Conservation (phyloP, 2,113 vertebrate genomes). For the Chloropsis hardwickii region DNA sequence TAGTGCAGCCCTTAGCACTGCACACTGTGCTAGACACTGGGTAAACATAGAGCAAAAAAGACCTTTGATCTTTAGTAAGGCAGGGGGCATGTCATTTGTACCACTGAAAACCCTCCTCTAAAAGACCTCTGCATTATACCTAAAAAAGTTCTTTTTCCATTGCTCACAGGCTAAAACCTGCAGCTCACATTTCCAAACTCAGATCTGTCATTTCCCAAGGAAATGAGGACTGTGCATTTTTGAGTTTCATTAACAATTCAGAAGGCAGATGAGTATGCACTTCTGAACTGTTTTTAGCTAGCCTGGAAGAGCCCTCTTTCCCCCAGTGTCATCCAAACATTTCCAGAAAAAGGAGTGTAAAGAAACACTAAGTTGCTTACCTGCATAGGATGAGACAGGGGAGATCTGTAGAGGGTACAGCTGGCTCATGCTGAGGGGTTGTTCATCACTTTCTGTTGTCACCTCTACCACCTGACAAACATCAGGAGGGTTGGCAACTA, state of each 20-base stretch:
- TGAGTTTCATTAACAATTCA: neutral
- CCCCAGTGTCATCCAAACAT: neutral
- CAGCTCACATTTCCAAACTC: neutral
- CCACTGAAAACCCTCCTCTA: neutral
- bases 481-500: conserved; percentile 89
- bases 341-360: neutral
- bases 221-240: neutral
- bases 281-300: neutral
- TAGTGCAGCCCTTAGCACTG: neutral
- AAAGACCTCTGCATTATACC: neutral
- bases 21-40: neutral
- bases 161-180: neutral
- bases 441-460: conserved; percentile 94
- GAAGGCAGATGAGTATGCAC: neutral
- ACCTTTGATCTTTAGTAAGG: neutral
- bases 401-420: conserved; percentile 96
- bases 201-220: neutral
- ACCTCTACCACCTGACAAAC: conserved; percentile 98
- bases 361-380: conserved; percentile 69
- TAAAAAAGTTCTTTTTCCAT: neutral
- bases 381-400: conserved; percentile 90
- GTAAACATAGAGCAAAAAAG: neutral
- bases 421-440: conserved; percentile 88
- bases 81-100: neutral
- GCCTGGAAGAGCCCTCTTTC: neutral